phyloP scores from a whole-genome alignment of 2,113 vertebrate species.

The Microcebus jonahi region DNA sequence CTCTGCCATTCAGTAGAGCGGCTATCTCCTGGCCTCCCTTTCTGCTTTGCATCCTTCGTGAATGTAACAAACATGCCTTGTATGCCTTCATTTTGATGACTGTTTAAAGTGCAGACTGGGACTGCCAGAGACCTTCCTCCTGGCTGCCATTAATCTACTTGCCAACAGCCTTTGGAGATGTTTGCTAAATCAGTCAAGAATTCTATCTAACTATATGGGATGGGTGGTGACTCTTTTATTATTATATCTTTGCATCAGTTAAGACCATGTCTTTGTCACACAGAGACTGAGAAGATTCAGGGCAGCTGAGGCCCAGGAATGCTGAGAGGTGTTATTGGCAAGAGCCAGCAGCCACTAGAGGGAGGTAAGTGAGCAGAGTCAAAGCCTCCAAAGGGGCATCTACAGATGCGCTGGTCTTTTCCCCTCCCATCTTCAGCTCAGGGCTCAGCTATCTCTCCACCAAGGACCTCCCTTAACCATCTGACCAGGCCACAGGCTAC shows the following conservation, averaged over 20 bases:
- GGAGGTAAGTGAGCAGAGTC: neutral
- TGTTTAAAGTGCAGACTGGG: neutral
- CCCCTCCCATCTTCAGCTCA: neutral
- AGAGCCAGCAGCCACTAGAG: neutral
- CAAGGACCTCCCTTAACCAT: neutral
- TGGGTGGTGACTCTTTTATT: neutral
- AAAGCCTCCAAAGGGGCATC: neutral
- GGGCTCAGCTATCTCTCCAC: neutral
- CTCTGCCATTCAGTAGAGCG: neutral
- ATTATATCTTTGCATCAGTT: neutral
- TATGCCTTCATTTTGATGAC: neutral
- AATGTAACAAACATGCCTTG: neutral
- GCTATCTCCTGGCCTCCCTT: neutral
- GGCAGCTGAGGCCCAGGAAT: neutral
- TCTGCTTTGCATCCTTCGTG: neutral
- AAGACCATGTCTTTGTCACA: neutral
- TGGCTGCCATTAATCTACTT: neutral
- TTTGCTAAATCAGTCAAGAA: neutral
- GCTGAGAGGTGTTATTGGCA: neutral
- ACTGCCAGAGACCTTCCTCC: neutral
- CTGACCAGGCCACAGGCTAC: neutral
- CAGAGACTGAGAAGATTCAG: neutral
- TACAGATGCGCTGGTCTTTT: rapidly evolving
- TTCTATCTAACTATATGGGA: neutral
- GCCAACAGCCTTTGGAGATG: neutral